Conservation (phyloP, 2,888 invertebrate genomes). For the Chrysolina haemoptera region DNA sequence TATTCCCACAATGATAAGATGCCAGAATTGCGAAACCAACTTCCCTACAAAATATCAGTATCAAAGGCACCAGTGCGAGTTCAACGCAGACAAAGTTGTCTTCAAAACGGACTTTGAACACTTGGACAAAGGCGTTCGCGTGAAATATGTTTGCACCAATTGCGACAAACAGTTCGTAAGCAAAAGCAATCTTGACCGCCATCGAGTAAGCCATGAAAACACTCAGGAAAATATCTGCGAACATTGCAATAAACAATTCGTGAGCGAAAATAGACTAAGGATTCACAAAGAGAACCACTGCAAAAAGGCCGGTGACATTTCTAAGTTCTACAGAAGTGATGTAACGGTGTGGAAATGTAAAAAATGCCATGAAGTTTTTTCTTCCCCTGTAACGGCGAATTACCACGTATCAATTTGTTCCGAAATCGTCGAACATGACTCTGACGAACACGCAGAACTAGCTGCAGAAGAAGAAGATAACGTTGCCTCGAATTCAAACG, state of each 20-base stretch:
- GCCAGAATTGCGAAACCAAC: constrained; percentile 69
- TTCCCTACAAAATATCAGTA: constrained; percentile 70
- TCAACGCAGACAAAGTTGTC: constrained; percentile 68
- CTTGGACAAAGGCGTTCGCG: constrained; percentile 61
- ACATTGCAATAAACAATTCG: constrained; percentile 68
- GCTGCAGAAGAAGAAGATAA: neutral
- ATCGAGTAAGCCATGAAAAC: constrained; percentile 66
- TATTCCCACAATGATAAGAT: constrained; percentile 64
- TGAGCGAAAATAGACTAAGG: constrained; percentile 67
- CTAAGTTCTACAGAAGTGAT: constrained; percentile 69
- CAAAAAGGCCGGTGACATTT: constrained; percentile 68
- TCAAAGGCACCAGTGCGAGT: constrained; percentile 69
- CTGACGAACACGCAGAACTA: constrained; percentile 22
- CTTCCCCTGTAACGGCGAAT: constrained; percentile 62
- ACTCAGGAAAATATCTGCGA: constrained; percentile 67
- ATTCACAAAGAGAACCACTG: constrained; percentile 70
- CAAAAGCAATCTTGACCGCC: constrained; percentile 67
- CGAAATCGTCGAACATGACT: constrained; percentile 47
- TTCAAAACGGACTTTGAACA: constrained; percentile 64
- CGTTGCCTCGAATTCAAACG: neutral
- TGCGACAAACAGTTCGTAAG: constrained; percentile 69
- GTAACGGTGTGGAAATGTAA: constrained; percentile 69
- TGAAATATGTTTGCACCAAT: constrained; percentile 65
- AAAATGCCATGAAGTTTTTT: constrained; percentile 68
- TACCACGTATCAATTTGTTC: constrained; percentile 61